Conservation (phyloP, 2,888 invertebrate species). For the Scaptomyza tumidula region DNA sequence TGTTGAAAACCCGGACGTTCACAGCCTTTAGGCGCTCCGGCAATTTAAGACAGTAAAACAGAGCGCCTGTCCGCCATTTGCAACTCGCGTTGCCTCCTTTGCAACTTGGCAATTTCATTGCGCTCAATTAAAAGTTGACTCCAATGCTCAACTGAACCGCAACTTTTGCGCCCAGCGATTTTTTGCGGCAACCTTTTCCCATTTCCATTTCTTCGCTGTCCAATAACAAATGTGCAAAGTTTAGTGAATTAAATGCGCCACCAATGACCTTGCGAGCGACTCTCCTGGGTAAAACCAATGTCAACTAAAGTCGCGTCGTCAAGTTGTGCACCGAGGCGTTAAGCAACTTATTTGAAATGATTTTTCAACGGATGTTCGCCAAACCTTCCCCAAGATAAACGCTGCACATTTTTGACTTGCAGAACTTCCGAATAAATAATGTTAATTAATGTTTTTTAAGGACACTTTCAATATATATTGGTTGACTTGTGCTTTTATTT, state of each 20-base stretch:
- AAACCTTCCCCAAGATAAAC: constrained; percentile 5
- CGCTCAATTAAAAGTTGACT: constrained; percentile 69
- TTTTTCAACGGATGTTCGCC: constrained; percentile 25
- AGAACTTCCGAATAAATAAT: constrained; percentile 23
- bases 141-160: constrained; percentile 32
- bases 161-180: constrained; percentile 21
- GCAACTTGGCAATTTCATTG: constrained; percentile 55
- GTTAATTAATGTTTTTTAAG: constrained; percentile 26
- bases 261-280: constrained; percentile 37
- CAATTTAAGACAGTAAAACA: constrained; percentile 7
- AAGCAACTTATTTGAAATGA: constrained; percentile 36
- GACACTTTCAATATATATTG: background rate
- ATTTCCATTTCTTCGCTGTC: constrained; percentile 4
- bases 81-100: constrained; percentile 7
- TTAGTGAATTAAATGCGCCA: constrained; percentile 71
- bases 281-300: constrained; percentile 37
- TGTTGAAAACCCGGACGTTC: constrained; percentile 26
- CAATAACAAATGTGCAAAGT: constrained; percentile 71
- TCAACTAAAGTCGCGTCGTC: constrained; percentile 28
- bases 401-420: background rate
- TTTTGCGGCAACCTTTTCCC: background rate
- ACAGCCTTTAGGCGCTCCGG: constrained; percentile 28
- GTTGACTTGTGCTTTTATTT: background rate
- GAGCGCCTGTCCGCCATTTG: background rate
- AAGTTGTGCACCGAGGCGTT: constrained; percentile 19